Evolutionary conservation across 2,888 invertebrate species (phyloP), one percentile per base, ranked within the genome.

Genomic region (Uloborus plumipes): DNA sequence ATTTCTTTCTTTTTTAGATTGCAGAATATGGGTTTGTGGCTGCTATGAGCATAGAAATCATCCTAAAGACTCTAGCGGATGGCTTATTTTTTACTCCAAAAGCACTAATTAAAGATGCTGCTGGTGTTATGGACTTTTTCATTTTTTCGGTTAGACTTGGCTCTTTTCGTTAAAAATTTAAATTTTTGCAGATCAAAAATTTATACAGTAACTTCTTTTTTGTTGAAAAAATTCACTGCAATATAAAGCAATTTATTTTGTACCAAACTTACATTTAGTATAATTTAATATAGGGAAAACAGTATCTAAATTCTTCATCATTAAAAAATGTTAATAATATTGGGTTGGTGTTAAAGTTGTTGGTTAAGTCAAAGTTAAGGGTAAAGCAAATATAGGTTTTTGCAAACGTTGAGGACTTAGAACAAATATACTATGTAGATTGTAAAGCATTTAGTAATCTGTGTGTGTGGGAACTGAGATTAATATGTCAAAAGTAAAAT

Each of bases 51-150:
- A 91, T 99, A 51, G 99, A 99, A 89, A 90, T 99, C 88, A 93
- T 94, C 0, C 89, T 99, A 71, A 99, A 99, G 91, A 96, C 99
- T 84, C 90, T 99, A 74, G 98, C 99, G 0, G 97, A 99, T 89
- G 99, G 99, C 0, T 91, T 99, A 53, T 96, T 99, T 89, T 99
- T 99, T 89, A 99, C 99, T 0, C 99, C 99, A 0, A 99, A 99
- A 89, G 99, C 99, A 0, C 95, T 99, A 86, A 94, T 99, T 58
- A 95, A 98, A 90, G 99, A 99, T 89, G 96, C 98, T 22, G 98
- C 98, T 22, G 98, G 99, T 0, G 93, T 97, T 16, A 91, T 99
- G 86, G 99, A 99, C 89, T 94, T 99, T 14, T 99, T 99, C 88
- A 99, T 99, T 87, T 99, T 98, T 88, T 93, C 96, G 86, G 99